Base-by-base conservation (phyloP, 2,113 vertebrate species). In the Conger conger region DNA sequence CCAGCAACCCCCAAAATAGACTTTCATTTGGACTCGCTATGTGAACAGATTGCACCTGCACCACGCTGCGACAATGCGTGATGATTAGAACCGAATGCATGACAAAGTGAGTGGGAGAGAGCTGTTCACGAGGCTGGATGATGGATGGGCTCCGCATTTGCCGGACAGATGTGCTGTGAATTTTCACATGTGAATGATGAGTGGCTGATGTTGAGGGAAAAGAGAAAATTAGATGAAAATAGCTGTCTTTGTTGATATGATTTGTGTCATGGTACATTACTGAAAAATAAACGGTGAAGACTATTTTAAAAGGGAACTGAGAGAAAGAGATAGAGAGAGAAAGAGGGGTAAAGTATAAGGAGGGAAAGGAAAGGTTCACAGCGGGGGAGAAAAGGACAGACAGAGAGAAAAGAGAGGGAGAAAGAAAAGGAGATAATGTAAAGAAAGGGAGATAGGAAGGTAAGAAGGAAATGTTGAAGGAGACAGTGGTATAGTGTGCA, bases 41-140 rank as follows among this genome's bases (percentile, higher is more conserved):
- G n/a, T n/a, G 68, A 73, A 33, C 68, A 33, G 68, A 73, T 73
- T 73, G 68, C 68, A 73, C n/a, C 68, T 73, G 27, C 68, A 73
- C 9, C n/a, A 13, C 0, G 1, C 68, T 30, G 68, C 13, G 68
- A 73, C 68, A 73, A 33, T 33, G 68, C 9, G 5, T 73, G 27
- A 9, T 73, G 68, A 73, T 73, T 27, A n/a, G 2, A 73, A 73
- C 27, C n/a, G 5, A 30, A 27, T 9, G 27, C 27, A n/a, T 13
- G 27, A 73, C 68, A 30, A 30, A 33, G 27, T 13, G 27, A 33
- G n/a, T n/a, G 68, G 68, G 68, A 73, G 68, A 33, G 68, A 33
- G 11, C n/a, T 30, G 68, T 27, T 30, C 33, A 7, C 27, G 68
- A 33, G 68, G 68, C 27, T 7, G 27, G n/a, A 33, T 30, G 11